Evolutionary conservation across 2,888 invertebrate genomes (phyloP).

Genomic region (Megamerina dolium): DNA sequence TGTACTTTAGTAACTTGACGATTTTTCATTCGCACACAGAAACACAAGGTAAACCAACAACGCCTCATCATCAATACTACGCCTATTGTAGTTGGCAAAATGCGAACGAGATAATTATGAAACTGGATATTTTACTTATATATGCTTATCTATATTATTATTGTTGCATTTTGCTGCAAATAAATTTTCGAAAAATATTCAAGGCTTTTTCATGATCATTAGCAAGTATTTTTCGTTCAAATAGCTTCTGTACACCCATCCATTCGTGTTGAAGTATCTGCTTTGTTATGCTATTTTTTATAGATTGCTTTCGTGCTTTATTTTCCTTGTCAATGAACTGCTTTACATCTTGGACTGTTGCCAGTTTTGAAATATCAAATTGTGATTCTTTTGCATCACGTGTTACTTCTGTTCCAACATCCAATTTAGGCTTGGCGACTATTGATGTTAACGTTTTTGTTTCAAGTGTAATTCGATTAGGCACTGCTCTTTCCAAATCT

Average conservation of each 20-base stretch:
- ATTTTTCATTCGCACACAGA: no score
- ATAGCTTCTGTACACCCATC: conserved; percentile 35
- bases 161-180: conserved; percentile 40
- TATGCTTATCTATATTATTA: no score
- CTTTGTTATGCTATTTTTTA: conserved; percentile 28
- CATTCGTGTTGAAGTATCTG: conserved; percentile 38
- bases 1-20: no score
- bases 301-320: conserved; percentile 26
- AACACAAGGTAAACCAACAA: no score
- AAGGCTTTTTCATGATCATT: conserved; percentile 35
- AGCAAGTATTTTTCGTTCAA: conserved; percentile 32
- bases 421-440: conserved; percentile 20
- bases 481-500: not conserved
- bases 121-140: no score
- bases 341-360: conserved; percentile 31
- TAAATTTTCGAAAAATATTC: conserved; percentile 39
- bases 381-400: conserved; percentile 10
- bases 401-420: conserved; percentile 26
- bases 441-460: conserved; percentile 6
- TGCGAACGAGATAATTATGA: no score
- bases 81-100: no score
- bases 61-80: no score
- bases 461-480: not conserved
- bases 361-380: conserved; percentile 27
- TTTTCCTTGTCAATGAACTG: conserved; percentile 35